These are phyloP conservation scores for Pyrgus malvae DNA, from an alignment of 2,888 invertebrate genomes.

Conservation along the genomic window DNA sequence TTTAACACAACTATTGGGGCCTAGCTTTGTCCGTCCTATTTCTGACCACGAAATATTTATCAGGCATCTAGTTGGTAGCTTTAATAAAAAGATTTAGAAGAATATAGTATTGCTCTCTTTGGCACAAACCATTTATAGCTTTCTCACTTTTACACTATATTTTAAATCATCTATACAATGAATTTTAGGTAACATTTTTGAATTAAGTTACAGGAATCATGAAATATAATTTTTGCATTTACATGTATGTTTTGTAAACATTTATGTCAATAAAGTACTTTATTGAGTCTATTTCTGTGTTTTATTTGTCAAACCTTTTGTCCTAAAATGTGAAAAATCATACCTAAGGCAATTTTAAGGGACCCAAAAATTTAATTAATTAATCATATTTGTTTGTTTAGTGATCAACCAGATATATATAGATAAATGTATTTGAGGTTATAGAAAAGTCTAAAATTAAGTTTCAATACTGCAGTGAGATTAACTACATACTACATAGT, in stretches of 20 bases:
- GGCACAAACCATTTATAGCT: constrained; percentile 11
- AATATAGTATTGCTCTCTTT: constrained; percentile 9
- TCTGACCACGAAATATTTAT: background rate
- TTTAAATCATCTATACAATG: constrained; percentile 13
- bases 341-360: too few relatives aligned
- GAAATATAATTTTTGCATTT: constrained; percentile 10
- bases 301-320: background rate
- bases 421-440: too few relatives aligned
- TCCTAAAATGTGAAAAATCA: background rate
- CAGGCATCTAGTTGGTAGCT: background rate
- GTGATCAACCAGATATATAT: too few relatives aligned
- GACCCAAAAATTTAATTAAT: too few relatives aligned
- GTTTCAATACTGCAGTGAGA: too few relatives aligned
- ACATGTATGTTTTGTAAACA: constrained; percentile 12
- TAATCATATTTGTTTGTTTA: too few relatives aligned
- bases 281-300: background rate
- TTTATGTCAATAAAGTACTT: constrained; percentile 15
- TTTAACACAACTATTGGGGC: background rate
- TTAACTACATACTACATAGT: too few relatives aligned
- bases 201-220: background rate
- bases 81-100: background rate
- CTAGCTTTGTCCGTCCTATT: constrained; percentile 8
- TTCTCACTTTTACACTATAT: background rate
- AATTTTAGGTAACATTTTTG: constrained; percentile 10
- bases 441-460: too few relatives aligned